Evolutionary conservation across 1,140 invertebrate genomes (phyloP).

Genomic region (Pachyrhynchus sulphureomaculatus): DNA sequence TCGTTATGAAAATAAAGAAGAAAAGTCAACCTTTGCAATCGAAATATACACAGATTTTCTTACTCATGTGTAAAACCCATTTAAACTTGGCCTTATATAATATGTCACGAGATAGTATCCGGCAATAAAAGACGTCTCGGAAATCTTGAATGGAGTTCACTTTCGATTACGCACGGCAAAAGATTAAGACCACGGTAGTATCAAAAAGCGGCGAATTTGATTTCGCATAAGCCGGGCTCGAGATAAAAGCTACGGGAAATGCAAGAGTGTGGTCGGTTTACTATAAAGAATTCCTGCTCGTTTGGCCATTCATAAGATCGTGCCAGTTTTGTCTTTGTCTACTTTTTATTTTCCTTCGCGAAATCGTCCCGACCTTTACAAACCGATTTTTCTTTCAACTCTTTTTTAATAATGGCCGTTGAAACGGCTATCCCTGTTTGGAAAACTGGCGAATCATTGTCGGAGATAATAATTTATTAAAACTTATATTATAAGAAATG

Average conservation of each 20-base stretch:
- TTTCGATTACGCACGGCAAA: constrained; percentile 32
- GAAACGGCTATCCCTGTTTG: neutral
- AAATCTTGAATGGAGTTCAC: constrained; percentile 35
- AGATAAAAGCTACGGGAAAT: constrained; percentile 1
- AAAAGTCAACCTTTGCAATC: too few relatives aligned
- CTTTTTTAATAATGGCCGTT: constrained; percentile 15
- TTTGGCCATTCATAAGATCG: constrained; percentile 11
- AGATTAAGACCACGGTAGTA: constrained; percentile 22
- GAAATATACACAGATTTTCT: neutral
- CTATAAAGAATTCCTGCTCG: neutral
- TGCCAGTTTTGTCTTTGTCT: constrained; percentile 1
- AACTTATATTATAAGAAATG: too few relatives aligned
- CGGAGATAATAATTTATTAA: too few relatives aligned
- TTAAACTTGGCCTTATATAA: constrained; percentile 18
- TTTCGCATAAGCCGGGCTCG: constrained; percentile 22
- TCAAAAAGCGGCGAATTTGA: constrained; percentile 24
- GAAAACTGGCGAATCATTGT: too few relatives aligned
- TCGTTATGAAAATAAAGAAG: too few relatives aligned
- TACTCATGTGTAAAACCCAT: constrained; percentile 22
- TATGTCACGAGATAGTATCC: constrained; percentile 16
- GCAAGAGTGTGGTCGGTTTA: neutral
- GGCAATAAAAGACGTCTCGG: constrained; percentile 24
- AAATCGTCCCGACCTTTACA: constrained; percentile 1
- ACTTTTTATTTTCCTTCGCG: neutral
- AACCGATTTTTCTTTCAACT: constrained; percentile 8